phyloP scores from a whole-genome alignment of 2,113 vertebrate species.

The Paradoxurus hermaphroditus region DNA sequence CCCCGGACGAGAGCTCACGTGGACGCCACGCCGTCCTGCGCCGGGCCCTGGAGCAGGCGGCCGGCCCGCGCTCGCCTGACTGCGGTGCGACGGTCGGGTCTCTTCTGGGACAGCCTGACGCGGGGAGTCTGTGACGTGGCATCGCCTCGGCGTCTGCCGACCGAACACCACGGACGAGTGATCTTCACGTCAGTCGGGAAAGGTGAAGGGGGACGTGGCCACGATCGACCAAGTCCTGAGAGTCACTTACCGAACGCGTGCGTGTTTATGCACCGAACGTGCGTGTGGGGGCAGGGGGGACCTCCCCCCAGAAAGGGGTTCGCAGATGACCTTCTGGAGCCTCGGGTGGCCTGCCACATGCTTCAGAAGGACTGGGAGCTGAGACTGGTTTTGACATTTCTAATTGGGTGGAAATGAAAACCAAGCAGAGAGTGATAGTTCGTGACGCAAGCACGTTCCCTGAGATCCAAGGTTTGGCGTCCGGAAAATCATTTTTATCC shows the following conservation, averaged over 20 bases:
- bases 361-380: background rate
- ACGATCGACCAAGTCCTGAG: background rate
- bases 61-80: background rate
- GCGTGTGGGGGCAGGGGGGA: no score
- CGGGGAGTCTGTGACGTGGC: rapidly evolving
- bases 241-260: background rate
- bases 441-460: background rate
- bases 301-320: rapidly evolving
- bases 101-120: background rate
- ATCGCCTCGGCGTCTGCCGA: rapidly evolving
- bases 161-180: no score
- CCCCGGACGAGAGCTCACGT: background rate
- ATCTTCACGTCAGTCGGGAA: background rate
- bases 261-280: no score
- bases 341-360: no score
- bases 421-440: background rate
- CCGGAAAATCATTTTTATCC: background rate
- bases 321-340: rapidly evolving
- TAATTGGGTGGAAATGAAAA: background rate
- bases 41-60: background rate
- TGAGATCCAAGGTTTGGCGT: background rate
- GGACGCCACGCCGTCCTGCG: background rate
- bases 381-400: background rate
- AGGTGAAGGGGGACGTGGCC: background rate
- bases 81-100: rapidly evolving